phyloP scores from a whole-genome alignment of 2,888 invertebrate genomes.

The Ethmia dodecea region DNA sequence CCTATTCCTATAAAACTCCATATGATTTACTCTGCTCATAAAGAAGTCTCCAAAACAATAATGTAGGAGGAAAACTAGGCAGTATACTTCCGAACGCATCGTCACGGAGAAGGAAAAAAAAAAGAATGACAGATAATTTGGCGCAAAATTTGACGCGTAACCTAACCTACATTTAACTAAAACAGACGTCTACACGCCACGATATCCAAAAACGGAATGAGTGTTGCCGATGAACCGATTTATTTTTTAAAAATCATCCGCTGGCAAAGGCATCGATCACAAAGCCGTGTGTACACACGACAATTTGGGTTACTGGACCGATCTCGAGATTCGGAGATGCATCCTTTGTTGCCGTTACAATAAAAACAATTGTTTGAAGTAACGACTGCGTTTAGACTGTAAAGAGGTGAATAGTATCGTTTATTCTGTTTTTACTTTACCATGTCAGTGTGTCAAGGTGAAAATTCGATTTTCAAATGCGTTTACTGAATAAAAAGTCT shows the following conservation, averaged over 20 bases:
- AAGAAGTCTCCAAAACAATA: slow-evolving; percentile 36
- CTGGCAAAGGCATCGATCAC: slow-evolving; percentile 34
- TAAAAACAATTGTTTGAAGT: slow-evolving; percentile 20
- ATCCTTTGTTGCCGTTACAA: slow-evolving; percentile 33
- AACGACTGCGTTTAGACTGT: slow-evolving; percentile 15
- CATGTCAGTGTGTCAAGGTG: slow-evolving; percentile 24
- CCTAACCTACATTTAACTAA: neutral
- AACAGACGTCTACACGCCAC: slow-evolving; percentile 38
- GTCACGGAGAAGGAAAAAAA: slow-evolving; percentile 9
- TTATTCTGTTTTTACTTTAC: slow-evolving; percentile 17
- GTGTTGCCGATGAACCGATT: slow-evolving; percentile 39
- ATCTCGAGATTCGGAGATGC: slow-evolving; percentile 42
- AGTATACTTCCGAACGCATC: slow-evolving; percentile 25
- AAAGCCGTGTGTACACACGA: slow-evolving; percentile 44
- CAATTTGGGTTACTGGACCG: slow-evolving; percentile 59
- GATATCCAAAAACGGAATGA: slow-evolving; percentile 53
- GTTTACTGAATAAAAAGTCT: neutral
- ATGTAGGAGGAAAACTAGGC: slow-evolving; percentile 24
- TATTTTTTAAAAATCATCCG: slow-evolving; percentile 45
- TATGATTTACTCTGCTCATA: slow-evolving; percentile 49
- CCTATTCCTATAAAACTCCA: slow-evolving; percentile 55
- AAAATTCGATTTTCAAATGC: slow-evolving; percentile 17
- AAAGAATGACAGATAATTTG: neutral
- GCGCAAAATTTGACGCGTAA: slow-evolving; percentile 2
- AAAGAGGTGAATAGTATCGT: slow-evolving; percentile 11